Percentiles rank a stretch among this genome's conserved stretches.
Conservation (phyloP, 1,140 invertebrate species). For the Drosophila navojoa region DNA sequence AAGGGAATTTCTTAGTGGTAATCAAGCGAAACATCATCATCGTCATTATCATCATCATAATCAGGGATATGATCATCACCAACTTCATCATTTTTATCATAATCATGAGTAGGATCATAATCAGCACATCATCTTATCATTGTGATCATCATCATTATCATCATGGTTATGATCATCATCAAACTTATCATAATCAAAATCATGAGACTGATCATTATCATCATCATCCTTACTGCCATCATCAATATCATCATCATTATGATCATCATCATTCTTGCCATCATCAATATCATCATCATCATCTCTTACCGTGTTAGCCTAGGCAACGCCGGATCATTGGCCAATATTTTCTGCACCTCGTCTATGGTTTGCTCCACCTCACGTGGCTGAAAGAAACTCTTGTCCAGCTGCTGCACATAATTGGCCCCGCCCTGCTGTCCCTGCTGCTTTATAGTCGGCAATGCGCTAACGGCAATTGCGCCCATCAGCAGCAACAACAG, state of each 20-base stretch:
- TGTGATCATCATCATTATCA: too few relatives aligned
- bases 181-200: too few relatives aligned
- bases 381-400: slow-evolving; percentile 71
- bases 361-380: slow-evolving; percentile 85
- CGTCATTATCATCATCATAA: not conserved
- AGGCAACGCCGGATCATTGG: slow-evolving; percentile 85
- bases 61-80: too few relatives aligned
- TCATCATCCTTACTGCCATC: too few relatives aligned
- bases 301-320: slow-evolving; percentile 83
- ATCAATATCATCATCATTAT: not conserved
- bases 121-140: not conserved
- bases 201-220: not conserved
- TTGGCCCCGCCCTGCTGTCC: slow-evolving; percentile 23
- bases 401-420: slow-evolving; percentile 69
- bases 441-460: slow-evolving; percentile 64
- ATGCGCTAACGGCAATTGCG: slow-evolving; percentile 15
- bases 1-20: too few relatives aligned
- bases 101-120: too few relatives aligned
- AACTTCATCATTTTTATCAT: too few relatives aligned
- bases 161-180: not conserved
- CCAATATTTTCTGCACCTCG: slow-evolving; percentile 85
- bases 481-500: slow-evolving; percentile 18
- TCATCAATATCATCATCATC: not conserved
- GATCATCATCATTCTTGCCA: too few relatives aligned
- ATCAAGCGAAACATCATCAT: too few relatives aligned